These are phyloP conservation scores for Leucophenga maculata DNA, from an alignment of 2,888 invertebrate species.

Conservation along the genomic window DNA sequence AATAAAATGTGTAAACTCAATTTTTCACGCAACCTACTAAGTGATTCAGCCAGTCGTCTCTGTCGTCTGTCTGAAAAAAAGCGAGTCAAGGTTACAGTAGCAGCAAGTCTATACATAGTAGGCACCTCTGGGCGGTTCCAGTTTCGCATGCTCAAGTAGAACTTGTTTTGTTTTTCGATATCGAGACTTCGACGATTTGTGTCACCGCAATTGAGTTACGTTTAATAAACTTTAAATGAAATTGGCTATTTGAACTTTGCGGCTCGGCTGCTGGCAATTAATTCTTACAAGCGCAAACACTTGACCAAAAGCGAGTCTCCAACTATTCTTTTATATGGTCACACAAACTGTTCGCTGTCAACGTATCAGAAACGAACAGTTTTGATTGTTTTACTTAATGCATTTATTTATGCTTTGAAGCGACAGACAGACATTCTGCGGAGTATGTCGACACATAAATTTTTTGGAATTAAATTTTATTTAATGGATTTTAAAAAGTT, in stretches of 20 bases:
- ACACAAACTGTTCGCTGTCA: too few species aligned
- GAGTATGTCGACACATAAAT: too few species aligned
- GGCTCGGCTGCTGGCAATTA: not conserved
- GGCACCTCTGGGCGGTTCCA: slow-evolving; percentile 1
- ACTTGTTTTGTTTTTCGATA: slow-evolving; percentile 8
- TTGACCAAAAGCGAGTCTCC: not conserved
- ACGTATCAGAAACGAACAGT: too few species aligned
- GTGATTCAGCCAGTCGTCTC: not conserved
- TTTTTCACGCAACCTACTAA: too few species aligned
- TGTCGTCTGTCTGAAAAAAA: not conserved
- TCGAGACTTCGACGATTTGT: too few species aligned
- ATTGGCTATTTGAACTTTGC: not conserved
- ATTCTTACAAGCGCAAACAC: not conserved
- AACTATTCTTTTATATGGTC: too few species aligned
- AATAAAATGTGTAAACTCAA: not conserved
- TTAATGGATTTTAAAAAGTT: too few species aligned
- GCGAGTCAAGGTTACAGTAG: slow-evolving; percentile 22
- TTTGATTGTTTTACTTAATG: too few species aligned
- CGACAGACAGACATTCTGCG: too few species aligned
- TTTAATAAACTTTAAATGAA: not conserved
- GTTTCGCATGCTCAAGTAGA: slow-evolving; percentile 16
- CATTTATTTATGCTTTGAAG: too few species aligned
- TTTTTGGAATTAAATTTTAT: too few species aligned
- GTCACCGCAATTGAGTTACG: not conserved
- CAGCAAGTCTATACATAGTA: not conserved